Percentiles rank a stretch among this genome's conserved stretches.
Conservation (phyloP, 2,888 invertebrate genomes). For the Allacma fusca region DNA sequence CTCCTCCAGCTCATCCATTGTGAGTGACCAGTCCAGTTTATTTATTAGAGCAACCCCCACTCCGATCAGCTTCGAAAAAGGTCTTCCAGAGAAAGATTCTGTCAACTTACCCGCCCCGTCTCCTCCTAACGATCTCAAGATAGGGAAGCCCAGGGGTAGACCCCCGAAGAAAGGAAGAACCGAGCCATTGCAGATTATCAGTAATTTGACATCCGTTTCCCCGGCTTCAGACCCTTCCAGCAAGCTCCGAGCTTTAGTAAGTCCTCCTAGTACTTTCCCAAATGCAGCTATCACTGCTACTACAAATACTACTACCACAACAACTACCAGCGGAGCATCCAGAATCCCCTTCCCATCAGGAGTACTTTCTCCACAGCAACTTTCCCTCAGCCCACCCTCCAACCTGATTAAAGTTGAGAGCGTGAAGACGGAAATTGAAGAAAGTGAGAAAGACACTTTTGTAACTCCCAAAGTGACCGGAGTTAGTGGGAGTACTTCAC, state of each 20-base stretch:
- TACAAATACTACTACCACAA: not conserved
- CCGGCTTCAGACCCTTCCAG: slow-evolving; percentile 17
- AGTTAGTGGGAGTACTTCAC: not conserved
- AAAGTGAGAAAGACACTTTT: slow-evolving; percentile 8
- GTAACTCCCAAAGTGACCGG: not conserved
- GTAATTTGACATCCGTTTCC: not conserved
- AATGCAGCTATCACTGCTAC: not conserved
- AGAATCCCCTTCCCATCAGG: not conserved
- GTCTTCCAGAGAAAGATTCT: slow-evolving; percentile 35
- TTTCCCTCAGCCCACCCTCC: slow-evolving; percentile 16
- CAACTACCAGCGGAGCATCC: not conserved
- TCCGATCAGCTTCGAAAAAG: not conserved
- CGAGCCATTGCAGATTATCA: slow-evolving; percentile 16
- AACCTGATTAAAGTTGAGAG: slow-evolving; percentile 25
- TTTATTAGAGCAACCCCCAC: slow-evolving; percentile 6
- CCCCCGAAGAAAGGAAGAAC: slow-evolving; percentile 41
- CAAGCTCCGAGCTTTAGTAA: slow-evolving; percentile 20
- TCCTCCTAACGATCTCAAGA: slow-evolving; percentile 18
- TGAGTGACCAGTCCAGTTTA: slow-evolving; percentile 4
- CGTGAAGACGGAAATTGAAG: slow-evolving; percentile 20
- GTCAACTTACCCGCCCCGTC: not conserved
- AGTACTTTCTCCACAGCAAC: not conserved
- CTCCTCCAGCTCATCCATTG: not conserved
- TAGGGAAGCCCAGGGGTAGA: slow-evolving; percentile 32
- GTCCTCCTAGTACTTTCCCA: not conserved